Conservation (phyloP, 2,888 invertebrate species). For the Dolichopus griseipennis region DNA sequence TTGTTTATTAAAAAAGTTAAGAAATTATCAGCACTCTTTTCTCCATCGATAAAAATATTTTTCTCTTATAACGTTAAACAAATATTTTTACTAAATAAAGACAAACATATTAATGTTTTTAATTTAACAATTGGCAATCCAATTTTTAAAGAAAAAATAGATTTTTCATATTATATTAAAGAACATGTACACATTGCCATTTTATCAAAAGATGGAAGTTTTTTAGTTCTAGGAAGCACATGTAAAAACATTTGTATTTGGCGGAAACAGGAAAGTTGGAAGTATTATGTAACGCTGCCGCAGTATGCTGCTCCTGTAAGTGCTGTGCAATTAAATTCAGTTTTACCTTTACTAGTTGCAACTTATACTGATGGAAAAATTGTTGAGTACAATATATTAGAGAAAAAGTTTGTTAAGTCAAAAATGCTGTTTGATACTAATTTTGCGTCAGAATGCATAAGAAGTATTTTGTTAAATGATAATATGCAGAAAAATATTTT, state of each 20-base stretch:
- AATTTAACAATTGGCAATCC: slow-evolving; percentile 34
- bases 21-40: slow-evolving; percentile 37
- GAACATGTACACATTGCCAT: slow-evolving; percentile 48
- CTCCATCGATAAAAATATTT: slow-evolving; percentile 36
- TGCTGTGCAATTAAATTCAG: slow-evolving; percentile 59
- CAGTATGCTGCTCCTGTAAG: slow-evolving; percentile 60
- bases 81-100: slow-evolving; percentile 41
- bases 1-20: slow-evolving; percentile 35
- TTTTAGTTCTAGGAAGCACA: slow-evolving; percentile 59
- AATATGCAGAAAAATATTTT: slow-evolving; percentile 57
- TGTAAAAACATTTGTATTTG: slow-evolving; percentile 60
- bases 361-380: slow-evolving; percentile 75
- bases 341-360: slow-evolving; percentile 53
- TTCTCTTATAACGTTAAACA: slow-evolving; percentile 43
- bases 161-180: slow-evolving; percentile 43
- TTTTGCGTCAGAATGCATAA: slow-evolving; percentile 44
- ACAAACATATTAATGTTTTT: slow-evolving; percentile 42
- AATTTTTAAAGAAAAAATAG: slow-evolving; percentile 37
- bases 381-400: slow-evolving; percentile 62
- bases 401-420: slow-evolving; percentile 56
- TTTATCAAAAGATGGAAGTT: slow-evolving; percentile 50
- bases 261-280: slow-evolving; percentile 41
- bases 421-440: slow-evolving; percentile 33
- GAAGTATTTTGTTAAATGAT: slow-evolving; percentile 55
- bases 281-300: slow-evolving; percentile 55